These are phyloP conservation scores for Solenopsis invicta DNA, from an alignment of 1,140 invertebrate species.

Conservation along the genomic window DNA sequence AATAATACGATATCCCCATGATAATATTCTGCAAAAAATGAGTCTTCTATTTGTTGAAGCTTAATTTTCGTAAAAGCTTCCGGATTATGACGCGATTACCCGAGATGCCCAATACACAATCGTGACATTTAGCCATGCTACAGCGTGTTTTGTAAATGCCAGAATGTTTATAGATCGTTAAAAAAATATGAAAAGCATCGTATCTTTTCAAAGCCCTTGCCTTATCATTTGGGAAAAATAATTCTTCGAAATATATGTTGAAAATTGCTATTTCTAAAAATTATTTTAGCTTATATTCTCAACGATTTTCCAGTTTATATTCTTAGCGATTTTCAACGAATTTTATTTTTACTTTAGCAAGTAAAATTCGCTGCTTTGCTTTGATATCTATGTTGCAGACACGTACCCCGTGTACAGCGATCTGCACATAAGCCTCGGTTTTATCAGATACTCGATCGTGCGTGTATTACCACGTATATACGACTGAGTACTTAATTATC, in stretches of 20 bases:
- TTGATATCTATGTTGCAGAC: background rate
- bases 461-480: constrained; percentile 3
- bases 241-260: background rate
- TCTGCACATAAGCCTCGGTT: background rate
- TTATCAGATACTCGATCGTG: background rate
- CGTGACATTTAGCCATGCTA: background rate
- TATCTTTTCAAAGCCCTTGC: background rate
- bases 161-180: constrained; percentile 16
- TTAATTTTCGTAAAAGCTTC: constrained; percentile 36
- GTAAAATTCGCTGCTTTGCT: background rate
- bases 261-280: background rate
- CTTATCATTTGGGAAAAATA: background rate
- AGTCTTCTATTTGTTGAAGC: background rate
- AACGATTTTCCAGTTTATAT: no score
- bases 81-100: background rate
- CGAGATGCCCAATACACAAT: background rate
- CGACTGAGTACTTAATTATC: background rate
- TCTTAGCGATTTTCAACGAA: background rate
- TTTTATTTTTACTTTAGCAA: background rate
- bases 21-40: constrained; percentile 14
- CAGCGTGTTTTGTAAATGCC: background rate
- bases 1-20: constrained; percentile 14
- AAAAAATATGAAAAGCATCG: background rate
- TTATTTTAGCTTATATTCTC: background rate
- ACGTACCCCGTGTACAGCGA: background rate